Percentiles rank a stretch among this genome's conserved stretches.
These are phyloP conservation scores for Halictus ligatus DNA, from an alignment of 2,888 invertebrate genomes.

Conservation along the genomic window DNA sequence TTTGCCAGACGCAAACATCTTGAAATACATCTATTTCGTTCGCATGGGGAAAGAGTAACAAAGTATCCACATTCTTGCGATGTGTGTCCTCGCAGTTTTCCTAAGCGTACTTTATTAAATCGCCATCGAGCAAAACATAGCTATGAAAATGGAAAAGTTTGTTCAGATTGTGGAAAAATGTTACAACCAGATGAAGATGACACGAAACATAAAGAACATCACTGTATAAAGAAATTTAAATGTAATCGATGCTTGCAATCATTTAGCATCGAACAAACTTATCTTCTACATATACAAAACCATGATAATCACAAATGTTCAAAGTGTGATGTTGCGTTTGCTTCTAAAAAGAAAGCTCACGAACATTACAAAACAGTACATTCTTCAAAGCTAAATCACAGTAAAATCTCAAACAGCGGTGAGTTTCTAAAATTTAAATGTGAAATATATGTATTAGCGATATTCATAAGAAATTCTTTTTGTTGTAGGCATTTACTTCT, in stretches of 20 bases:
- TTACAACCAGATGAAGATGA: constrained; percentile 72
- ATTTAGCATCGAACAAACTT: constrained; percentile 80
- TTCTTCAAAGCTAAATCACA: constrained; percentile 57
- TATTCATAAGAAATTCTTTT: constrained; percentile 28
- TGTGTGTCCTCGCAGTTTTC: constrained; percentile 72
- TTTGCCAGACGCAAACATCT: constrained; percentile 79
- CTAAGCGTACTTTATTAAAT: constrained; percentile 74
- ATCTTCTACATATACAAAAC: constrained; percentile 79
- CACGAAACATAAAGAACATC: constrained; percentile 75
- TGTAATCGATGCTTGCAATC: constrained; percentile 78
- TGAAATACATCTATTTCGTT: constrained; percentile 78
- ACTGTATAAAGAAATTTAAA: constrained; percentile 77
- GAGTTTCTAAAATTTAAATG: constrained; percentile 20
- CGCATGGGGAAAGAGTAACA: constrained; percentile 75
- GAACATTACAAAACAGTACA: constrained; percentile 72
- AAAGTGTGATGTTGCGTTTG: constrained; percentile 79
- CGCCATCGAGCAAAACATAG: constrained; percentile 79
- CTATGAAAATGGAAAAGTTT: constrained; percentile 77
- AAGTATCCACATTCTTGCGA: constrained; percentile 73
- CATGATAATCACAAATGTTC: constrained; percentile 81
- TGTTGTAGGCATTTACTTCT: constrained; percentile 70
- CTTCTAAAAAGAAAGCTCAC: constrained; percentile 76
- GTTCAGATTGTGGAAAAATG: constrained; percentile 79
- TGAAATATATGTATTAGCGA: neutral
- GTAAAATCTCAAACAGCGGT: constrained; percentile 64